phyloP scores from a whole-genome alignment of 2,113 vertebrate species.

The Calcarius ornatus region DNA sequence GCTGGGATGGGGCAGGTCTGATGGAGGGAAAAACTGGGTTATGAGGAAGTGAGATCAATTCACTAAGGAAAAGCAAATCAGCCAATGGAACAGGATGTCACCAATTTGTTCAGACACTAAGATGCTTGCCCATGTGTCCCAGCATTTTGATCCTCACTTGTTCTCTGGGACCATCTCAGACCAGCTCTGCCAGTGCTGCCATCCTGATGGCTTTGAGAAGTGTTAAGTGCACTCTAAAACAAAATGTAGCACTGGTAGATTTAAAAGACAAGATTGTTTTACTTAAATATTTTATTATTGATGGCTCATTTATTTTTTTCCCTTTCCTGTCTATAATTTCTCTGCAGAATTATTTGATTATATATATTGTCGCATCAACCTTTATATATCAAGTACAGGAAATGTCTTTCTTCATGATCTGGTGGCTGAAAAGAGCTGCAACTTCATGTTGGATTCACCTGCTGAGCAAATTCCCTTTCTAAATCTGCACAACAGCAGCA shows the following conservation, averaged over 20 bases:
- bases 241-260: neutral
- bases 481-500: neutral
- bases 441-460: neutral
- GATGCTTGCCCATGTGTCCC: rapidly evolving
- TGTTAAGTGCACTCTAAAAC: neutral
- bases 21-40: neutral
- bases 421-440: neutral
- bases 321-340: neutral
- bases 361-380: neutral
- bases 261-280: neutral
- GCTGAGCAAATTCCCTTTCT: neutral
- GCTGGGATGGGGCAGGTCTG: neutral
- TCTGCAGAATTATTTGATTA: neutral
- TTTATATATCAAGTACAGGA: neutral
- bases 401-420: neutral
- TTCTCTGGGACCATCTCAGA: neutral
- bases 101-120: neutral
- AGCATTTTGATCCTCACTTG: neutral
- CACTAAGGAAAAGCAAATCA: neutral
- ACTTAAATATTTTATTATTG: neutral
- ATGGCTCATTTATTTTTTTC: neutral
- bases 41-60: neutral
- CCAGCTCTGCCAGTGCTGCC: neutral
- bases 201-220: neutral
- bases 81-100: neutral